Conservation (phyloP, 2,888 invertebrate genomes). For the Unio pictorum region DNA sequence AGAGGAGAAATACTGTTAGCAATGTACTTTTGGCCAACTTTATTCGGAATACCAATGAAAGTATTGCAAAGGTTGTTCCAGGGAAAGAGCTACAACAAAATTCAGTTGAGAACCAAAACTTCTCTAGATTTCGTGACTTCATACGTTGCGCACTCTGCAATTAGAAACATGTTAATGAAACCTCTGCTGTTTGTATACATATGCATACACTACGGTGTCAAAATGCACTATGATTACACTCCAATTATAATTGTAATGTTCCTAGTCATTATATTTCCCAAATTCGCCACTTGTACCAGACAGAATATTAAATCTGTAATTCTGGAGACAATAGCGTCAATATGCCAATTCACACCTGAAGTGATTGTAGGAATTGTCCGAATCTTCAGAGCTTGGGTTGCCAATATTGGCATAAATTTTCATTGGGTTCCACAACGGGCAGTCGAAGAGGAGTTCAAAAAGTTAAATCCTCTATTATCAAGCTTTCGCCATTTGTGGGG, state of each 20-base stretch:
- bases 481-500: constrained; percentile 1
- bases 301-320: constrained; percentile 8
- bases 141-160: constrained; percentile 15
- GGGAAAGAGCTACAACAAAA: constrained; percentile 6
- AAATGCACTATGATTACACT: constrained; percentile 1
- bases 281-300: constrained; percentile 5
- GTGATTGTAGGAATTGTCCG: constrained; percentile 20
- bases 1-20: constrained; percentile 20
- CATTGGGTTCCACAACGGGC: constrained; percentile 21
- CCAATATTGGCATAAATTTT: constrained; percentile 1
- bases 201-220: constrained; percentile 14
- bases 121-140: constrained; percentile 16
- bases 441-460: constrained; percentile 19
- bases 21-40: constrained; percentile 10
- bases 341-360: constrained; percentile 27
- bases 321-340: constrained; percentile 15
- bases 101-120: constrained; percentile 9
- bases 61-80: constrained; percentile 10
- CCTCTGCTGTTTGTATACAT: constrained; percentile 18
- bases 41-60: constrained; percentile 13
- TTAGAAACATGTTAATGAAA: constrained; percentile 22
- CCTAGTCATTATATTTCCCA: constrained; percentile 16
- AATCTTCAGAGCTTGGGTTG: constrained; percentile 11
- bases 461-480: constrained; percentile 6
- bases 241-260: constrained; percentile 12